Evolutionary conservation across 2,888 invertebrate genomes (phyloP).

Genomic region (Tetramorium bicarinatum): DNA sequence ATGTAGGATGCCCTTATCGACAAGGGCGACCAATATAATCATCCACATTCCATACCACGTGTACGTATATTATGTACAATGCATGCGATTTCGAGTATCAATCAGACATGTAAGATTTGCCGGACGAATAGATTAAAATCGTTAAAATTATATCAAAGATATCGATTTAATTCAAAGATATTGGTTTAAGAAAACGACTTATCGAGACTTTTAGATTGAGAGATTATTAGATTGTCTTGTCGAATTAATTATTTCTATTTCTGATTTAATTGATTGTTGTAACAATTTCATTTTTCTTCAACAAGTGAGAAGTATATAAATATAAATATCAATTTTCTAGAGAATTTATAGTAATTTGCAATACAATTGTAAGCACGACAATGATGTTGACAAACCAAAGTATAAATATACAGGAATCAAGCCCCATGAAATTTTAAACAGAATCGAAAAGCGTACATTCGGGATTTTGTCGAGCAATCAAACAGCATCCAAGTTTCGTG

Average conservation of each 20-base stretch:
- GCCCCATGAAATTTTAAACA: not conserved
- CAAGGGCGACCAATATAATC: conserved; percentile 45
- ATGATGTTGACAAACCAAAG: not conserved
- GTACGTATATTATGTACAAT: conserved; percentile 23
- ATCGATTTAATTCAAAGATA: not conserved
- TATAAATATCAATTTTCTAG: too few species aligned
- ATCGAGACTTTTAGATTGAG: too few species aligned
- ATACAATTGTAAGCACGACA: too few species aligned
- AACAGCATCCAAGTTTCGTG: not conserved
- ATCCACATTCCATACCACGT: conserved; percentile 36
- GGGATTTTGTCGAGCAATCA: not conserved
- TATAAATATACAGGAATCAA: not conserved
- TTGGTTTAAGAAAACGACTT: not conserved
- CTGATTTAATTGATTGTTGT: not conserved
- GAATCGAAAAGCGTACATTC: not conserved
- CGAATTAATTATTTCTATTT: not conserved
- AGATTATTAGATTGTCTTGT: not conserved
- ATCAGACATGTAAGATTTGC: conserved; percentile 23
- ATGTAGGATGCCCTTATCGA: conserved; percentile 49
- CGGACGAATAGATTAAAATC: not conserved
- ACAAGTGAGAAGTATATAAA: not conserved
- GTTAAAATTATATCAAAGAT: not conserved
- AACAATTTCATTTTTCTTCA: not conserved
- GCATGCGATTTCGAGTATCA: conserved; percentile 34
- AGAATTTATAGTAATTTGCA: too few species aligned